Evolutionary conservation across 2,113 vertebrate genomes (phyloP).

Genomic region (Mionectes macconnelli): DNA sequence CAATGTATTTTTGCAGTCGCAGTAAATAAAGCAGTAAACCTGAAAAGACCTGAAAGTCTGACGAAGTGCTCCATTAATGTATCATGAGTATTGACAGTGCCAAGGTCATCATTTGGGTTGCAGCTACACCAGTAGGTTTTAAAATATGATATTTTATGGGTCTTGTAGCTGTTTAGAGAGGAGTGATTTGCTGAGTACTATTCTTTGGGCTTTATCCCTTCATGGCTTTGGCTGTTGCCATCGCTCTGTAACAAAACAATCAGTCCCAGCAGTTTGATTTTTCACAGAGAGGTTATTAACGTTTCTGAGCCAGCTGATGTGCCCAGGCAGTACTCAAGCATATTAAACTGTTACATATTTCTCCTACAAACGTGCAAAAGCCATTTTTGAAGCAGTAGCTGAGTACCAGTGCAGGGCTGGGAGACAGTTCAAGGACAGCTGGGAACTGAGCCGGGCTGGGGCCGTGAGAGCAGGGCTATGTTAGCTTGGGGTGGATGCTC

Average conservation of each 20-base stretch:
- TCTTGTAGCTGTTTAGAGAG: not conserved
- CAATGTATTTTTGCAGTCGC: not conserved
- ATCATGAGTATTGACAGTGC: not conserved
- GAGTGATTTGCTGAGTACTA: not conserved
- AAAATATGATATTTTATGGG: not conserved
- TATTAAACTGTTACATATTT: not conserved
- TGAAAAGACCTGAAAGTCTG: not conserved
- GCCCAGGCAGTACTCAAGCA: not conserved
- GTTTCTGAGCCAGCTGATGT: not conserved
- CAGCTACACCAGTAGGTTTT: not conserved
- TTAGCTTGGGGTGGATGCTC: not conserved
- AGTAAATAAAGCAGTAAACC: not conserved
- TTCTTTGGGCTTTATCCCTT: not conserved
- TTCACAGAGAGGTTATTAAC: not conserved
- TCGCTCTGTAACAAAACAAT: not conserved
- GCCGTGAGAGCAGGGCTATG: fast-evolving
- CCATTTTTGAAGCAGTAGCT: not conserved
- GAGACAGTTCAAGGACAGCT: not conserved
- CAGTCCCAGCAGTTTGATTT: not conserved
- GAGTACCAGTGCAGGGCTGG: not conserved
- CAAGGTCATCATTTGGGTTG: not conserved
- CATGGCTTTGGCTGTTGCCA: not conserved
- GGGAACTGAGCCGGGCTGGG: fast-evolving
- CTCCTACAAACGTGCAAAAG: not conserved
- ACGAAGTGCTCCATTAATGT: not conserved